Evolutionary conservation across 2,888 invertebrate genomes (phyloP).

Genomic region (Thecocarcelia acutangulata): DNA sequence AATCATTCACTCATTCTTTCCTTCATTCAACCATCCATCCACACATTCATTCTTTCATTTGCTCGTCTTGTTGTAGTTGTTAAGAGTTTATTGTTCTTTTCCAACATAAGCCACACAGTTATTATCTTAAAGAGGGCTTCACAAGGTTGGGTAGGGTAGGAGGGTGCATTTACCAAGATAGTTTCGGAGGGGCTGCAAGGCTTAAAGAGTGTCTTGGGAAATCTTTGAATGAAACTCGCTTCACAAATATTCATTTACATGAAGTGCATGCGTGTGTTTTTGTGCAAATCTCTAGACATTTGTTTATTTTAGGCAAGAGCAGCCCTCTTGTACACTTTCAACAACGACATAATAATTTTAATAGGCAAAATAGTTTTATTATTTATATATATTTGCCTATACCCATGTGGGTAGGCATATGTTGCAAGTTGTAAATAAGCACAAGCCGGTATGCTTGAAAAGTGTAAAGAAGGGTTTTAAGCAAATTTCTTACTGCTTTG

Average conservation of each 20-base stretch:
- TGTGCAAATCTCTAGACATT: background rate
- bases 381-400: constrained; percentile 31
- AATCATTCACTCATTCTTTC: background rate
- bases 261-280: background rate
- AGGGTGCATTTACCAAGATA: too few species aligned
- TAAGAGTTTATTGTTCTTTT: constrained; percentile 50
- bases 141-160: background rate
- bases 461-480: too few species aligned
- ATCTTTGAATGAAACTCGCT: background rate
- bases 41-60: constrained; percentile 27
- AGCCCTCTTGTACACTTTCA: background rate
- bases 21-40: background rate
- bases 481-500: too few species aligned
- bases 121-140: constrained; percentile 21
- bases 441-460: too few species aligned
- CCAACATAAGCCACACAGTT: constrained; percentile 16
- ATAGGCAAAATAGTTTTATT: constrained; percentile 54
- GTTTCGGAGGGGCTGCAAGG: too few species aligned
- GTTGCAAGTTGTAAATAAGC: background rate
- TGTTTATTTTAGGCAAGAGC: constrained; percentile 14
- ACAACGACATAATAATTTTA: constrained; percentile 46
- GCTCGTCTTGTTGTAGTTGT: constrained; percentile 36
- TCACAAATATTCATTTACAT: background rate
- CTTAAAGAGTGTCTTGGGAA: constrained; percentile 15
- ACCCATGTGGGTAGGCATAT: background rate